Base-by-base conservation (phyloP, 2,797 vertebrate species). In the Lophius americanus region DNA sequence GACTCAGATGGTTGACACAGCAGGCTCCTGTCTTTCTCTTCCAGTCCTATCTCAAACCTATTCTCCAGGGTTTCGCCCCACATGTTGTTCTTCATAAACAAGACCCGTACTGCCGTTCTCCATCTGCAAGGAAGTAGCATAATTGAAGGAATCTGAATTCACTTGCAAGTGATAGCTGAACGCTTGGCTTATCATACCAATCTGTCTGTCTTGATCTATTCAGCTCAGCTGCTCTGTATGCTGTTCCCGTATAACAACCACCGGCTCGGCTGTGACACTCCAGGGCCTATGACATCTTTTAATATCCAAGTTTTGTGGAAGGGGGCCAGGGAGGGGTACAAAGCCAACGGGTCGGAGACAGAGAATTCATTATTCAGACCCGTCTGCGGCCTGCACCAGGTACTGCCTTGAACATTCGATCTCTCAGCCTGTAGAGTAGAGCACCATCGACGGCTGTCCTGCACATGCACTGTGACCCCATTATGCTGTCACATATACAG, bases 221-320 rank as follows among this genome's bases (percentile, higher is more conserved):
- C 38, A 52, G 66, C 75, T 78, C 52, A 23, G 55, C 36, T 51
- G 68, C 41, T 72, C 53, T 13, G 39, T 41, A 36, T 4, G 13
- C 65, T 23, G 50, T 49, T 41, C 62, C 36, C 9, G 70, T 64
- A 56, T 82, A 68, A 58, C 80, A 79, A 76, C 76, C 71, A 43
- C 59, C 42, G 89, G 92, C 94, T 95, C 92, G 90, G 92, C 93
- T 68, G 91, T 87, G 88, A 85, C 54, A 90, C 71, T 88, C 88
- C 83, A 68, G 53, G 89, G 83, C 88, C 85, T 63, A 75, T 91
- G 94, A 89, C 90, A 89, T 76, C 70, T 88, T 95, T 95, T 95
- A 95, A 95, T 95, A 95, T 95, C 94, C 91, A 92, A 89, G 92
- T 85, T 92, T 91, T 86, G 87, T 41, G 37, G 50, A 4, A 9